phyloP scores from a whole-genome alignment of 2,888 invertebrate species.

The Ctena decussata region DNA sequence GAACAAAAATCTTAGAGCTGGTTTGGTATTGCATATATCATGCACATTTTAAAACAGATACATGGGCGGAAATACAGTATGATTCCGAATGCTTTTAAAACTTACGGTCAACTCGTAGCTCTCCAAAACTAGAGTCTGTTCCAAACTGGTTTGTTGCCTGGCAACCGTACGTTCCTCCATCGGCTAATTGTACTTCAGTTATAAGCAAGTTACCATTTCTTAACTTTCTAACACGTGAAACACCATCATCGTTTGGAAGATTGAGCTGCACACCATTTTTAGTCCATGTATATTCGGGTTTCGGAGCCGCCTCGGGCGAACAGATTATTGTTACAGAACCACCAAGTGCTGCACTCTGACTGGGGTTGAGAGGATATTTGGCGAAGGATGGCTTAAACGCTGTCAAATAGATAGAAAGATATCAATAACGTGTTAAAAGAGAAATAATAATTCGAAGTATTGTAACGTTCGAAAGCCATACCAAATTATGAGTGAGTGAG shows the following conservation, averaged over 20 bases:
- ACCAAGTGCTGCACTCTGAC: slow-evolving; percentile 96
- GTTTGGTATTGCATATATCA: no score
- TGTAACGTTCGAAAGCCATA: no score
- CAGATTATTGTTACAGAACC: slow-evolving; percentile 97
- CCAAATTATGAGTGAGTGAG: no score
- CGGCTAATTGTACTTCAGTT: slow-evolving; percentile 91
- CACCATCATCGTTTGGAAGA: slow-evolving; percentile 61
- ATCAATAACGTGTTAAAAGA: no score
- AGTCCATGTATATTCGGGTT: slow-evolving; percentile 69
- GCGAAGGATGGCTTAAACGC: slow-evolving; percentile 94
- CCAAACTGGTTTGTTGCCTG: slow-evolving; percentile 89
- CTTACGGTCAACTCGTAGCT: slow-evolving; percentile 70
- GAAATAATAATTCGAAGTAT: no score
- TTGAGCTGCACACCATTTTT: slow-evolving; percentile 67
- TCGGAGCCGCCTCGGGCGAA: slow-evolving; percentile 97
- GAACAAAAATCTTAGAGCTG: no score
- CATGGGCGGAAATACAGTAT: no score
- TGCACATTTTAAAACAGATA: no score
- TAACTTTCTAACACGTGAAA: slow-evolving; percentile 88
- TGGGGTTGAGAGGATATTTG: slow-evolving; percentile 95
- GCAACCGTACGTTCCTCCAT: slow-evolving; percentile 95
- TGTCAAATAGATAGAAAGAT: slow-evolving; percentile 56
- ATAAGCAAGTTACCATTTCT: slow-evolving; percentile 90
- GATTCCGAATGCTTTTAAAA: no score
- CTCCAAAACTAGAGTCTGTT: slow-evolving; percentile 69